phyloP scores from a whole-genome alignment of 2,888 invertebrate species.

The Macroteleia sp. region DNA sequence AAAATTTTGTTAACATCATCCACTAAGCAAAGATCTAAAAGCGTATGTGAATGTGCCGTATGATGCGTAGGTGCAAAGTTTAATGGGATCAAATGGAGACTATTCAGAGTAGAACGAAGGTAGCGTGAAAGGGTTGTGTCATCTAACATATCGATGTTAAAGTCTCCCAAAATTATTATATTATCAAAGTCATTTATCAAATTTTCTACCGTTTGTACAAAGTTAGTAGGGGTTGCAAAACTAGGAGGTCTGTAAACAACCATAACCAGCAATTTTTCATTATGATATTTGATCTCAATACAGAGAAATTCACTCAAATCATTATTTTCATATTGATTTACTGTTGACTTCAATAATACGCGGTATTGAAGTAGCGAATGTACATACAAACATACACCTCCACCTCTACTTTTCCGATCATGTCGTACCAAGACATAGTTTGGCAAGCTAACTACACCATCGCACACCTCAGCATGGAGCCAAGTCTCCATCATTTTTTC shows the following conservation, averaged over 20 bases:
- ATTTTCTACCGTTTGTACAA: not conserved
- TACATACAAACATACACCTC: not conserved
- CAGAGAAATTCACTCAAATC: not conserved
- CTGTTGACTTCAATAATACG: not conserved
- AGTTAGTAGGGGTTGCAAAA: not conserved
- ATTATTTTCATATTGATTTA: not conserved
- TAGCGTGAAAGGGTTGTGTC: not conserved
- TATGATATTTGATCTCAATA: not conserved
- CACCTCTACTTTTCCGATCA: not conserved
- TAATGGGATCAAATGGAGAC: not conserved
- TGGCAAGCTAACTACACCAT: not conserved
- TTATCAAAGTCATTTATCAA: not conserved
- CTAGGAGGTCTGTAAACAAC: conserved; percentile 1
- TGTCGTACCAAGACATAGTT: not conserved
- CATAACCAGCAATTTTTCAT: not conserved
- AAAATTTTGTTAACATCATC: not conserved
- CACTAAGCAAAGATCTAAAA: conserved; percentile 6
- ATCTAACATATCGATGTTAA: conserved; percentile 9
- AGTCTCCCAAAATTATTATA: conserved; percentile 13
- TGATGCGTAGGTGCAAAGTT: not conserved
- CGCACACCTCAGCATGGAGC: not conserved
- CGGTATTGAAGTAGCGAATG: not conserved
- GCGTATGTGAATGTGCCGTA: not conserved
- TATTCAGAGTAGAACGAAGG: not conserved
- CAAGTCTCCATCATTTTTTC: not conserved